phyloP scores from a whole-genome alignment of 1,140 invertebrate species.

The Diprion similis region DNA sequence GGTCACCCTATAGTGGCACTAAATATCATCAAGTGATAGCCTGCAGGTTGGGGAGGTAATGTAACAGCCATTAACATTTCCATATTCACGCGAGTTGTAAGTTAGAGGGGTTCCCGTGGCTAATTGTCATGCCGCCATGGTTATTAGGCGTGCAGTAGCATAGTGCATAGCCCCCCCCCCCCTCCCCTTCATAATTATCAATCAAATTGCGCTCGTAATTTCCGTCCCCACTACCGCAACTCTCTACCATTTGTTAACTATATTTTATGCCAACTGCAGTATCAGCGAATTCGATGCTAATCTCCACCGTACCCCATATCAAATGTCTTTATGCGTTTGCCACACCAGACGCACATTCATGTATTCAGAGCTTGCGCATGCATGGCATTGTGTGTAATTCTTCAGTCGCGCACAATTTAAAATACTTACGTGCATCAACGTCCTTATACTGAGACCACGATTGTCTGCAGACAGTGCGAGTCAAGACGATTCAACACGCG shows the following conservation, averaged over 20 bases:
- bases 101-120: constrained; percentile 21
- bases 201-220: background rate
- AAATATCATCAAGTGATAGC: constrained; percentile 25
- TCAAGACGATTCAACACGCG: background rate
- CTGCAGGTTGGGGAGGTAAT: constrained; percentile 18
- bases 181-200: background rate
- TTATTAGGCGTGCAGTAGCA: constrained; percentile 15
- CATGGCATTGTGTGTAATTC: too few species aligned
- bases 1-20: constrained; percentile 19
- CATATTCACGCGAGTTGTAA: constrained; percentile 19
- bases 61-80: constrained; percentile 21
- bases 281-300: background rate
- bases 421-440: background rate
- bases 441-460: background rate
- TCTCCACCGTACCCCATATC: too few species aligned
- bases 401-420: background rate
- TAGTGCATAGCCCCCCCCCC: background rate
- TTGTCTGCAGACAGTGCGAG: background rate
- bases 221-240: background rate
- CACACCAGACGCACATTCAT: too few species aligned
- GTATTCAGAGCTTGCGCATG: too few species aligned
- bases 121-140: constrained; percentile 21
- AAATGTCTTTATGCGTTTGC: too few species aligned
- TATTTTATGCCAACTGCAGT: background rate
- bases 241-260: background rate